Evolutionary conservation across 1,140 invertebrate species (phyloP).

Genomic region (Lepidurus arcticus): DNA sequence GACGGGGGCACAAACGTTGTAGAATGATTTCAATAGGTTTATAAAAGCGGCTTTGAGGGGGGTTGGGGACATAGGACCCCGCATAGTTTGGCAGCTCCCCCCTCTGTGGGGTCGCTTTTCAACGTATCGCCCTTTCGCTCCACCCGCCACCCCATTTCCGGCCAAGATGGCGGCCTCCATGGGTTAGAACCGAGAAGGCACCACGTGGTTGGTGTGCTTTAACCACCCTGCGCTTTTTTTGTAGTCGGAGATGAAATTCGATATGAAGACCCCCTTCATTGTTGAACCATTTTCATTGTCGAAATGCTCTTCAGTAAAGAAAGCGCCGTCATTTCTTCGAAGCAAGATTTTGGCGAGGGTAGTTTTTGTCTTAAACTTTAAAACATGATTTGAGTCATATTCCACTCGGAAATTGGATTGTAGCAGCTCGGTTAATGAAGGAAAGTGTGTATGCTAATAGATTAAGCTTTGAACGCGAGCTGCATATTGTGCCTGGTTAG

Average conservation of each 20-base stretch:
- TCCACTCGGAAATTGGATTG: too few relatives aligned
- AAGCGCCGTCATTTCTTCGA: too few relatives aligned
- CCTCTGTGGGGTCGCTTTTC: background rate
- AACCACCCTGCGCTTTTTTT: background rate
- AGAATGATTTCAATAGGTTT: too few relatives aligned
- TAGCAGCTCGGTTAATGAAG: background rate
- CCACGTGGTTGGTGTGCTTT: constrained; percentile 30
- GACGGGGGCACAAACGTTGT: too few relatives aligned
- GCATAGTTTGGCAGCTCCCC: background rate
- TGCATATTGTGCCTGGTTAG: constrained; percentile 13
- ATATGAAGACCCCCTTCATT: background rate
- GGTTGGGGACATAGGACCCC: background rate
- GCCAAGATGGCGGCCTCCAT: constrained; percentile 33
- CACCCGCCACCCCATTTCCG: constrained; percentile 27
- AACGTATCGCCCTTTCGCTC: background rate
- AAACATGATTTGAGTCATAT: too few relatives aligned
- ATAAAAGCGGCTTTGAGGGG: background rate
- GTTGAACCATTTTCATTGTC: too few relatives aligned
- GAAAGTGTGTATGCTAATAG: background rate
- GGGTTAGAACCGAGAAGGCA: background rate
- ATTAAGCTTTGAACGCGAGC: background rate
- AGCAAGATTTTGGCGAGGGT: too few relatives aligned
- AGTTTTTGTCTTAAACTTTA: too few relatives aligned
- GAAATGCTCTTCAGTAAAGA: too few relatives aligned
- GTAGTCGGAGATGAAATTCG: background rate